phyloP scores from a whole-genome alignment of 2,113 vertebrate genomes.

The Lipophrys pholis region DNA sequence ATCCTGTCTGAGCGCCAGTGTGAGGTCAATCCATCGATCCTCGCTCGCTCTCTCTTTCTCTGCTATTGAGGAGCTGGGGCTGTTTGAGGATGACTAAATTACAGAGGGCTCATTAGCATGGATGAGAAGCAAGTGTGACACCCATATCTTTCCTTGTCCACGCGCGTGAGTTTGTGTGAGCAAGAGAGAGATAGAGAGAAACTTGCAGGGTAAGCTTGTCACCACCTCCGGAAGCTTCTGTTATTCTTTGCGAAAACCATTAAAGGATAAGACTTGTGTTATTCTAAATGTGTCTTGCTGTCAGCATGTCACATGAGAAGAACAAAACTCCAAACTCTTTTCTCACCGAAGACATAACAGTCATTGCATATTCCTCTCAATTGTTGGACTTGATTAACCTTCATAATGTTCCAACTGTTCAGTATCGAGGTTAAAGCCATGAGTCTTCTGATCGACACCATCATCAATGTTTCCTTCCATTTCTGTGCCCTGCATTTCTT shows the following conservation, averaged over 20 bases:
- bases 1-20: conserved; percentile 39
- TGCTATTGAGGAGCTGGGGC: conserved; percentile 26
- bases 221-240: conserved; percentile 15
- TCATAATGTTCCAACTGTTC: too few relatives aligned
- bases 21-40: conserved; percentile 49
- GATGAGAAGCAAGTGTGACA: conserved; percentile 51
- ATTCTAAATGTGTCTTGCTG: neutral
- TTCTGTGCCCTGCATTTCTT: too few relatives aligned
- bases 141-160: conserved; percentile 26
- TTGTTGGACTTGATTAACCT: too few relatives aligned
- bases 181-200: neutral
- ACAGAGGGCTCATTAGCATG: conserved; percentile 63
- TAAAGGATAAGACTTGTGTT: conserved; percentile 6
- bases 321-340: neutral
- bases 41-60: conserved; percentile 5
- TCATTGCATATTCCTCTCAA: too few relatives aligned
- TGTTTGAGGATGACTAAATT: conserved; percentile 58
- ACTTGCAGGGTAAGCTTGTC: conserved; percentile 4
- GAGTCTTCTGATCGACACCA: too few relatives aligned
- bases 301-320: conserved; percentile 1
- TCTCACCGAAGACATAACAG: too few relatives aligned
- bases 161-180: conserved; percentile 27
- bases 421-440: too few relatives aligned
- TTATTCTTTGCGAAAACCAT: conserved; percentile 31
- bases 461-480: too few relatives aligned